These are phyloP conservation scores for Oceanites oceanicus DNA, from an alignment of 2,113 vertebrate genomes.

Conservation along the genomic window DNA sequence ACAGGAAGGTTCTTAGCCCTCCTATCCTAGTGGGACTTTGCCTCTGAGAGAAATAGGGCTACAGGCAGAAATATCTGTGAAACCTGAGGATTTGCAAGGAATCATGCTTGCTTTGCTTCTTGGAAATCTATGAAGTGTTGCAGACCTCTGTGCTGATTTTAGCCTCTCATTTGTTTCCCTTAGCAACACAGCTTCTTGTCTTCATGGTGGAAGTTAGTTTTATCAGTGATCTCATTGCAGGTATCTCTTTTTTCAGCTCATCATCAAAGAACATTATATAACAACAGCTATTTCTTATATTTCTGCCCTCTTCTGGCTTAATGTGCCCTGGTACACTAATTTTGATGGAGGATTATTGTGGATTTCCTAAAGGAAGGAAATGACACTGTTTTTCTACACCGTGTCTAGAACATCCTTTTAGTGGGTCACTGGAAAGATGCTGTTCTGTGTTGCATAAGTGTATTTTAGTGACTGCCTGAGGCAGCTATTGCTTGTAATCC, in stretches of 20 bases:
- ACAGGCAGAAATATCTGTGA: not conserved
- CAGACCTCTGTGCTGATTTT: not conserved
- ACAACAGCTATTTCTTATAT: not conserved
- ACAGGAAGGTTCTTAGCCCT: not conserved
- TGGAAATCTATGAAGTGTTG: not conserved
- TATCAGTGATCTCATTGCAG: not conserved
- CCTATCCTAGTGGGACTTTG: not conserved
- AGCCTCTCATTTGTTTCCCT: conserved; percentile 3
- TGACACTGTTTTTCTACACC: not conserved
- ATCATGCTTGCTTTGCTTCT: not conserved
- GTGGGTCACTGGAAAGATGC: conserved; percentile 11
- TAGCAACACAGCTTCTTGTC: conserved; percentile 2
- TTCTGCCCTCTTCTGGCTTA: not conserved
- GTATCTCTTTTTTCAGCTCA: not conserved
- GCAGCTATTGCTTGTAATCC: not conserved
- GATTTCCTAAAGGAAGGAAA: not conserved
- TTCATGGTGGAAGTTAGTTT: not conserved
- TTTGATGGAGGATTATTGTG: not conserved
- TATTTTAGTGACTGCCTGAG: not conserved
- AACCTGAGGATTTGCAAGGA: not conserved
- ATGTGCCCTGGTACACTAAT: not conserved
- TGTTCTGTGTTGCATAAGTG: not conserved
- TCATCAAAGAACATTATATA: not conserved
- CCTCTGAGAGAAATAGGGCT: not conserved
- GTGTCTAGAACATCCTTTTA: not conserved